A percentile compares a stretch with the other conserved stretches of the same genome.
Conservation (phyloP, 1,140 invertebrate species). For the Drosophila micromelanica region DNA sequence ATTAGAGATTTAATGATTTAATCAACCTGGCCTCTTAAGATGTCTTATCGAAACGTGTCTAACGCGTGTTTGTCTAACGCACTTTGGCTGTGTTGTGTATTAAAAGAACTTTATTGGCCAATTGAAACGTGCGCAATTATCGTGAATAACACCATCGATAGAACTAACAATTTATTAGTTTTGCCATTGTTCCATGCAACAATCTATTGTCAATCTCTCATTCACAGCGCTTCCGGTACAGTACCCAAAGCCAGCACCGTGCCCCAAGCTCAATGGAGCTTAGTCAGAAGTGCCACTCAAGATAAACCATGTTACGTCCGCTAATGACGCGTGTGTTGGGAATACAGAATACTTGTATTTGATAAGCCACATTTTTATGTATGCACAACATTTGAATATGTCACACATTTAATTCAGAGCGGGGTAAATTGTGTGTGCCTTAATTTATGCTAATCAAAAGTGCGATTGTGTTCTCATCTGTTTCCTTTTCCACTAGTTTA, state of each 20-base stretch:
- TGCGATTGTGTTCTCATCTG: conserved; percentile 18
- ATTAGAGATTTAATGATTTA: neutral
- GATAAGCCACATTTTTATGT: conserved; percentile 23
- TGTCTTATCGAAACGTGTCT: conserved; percentile 6
- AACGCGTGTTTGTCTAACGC: neutral
- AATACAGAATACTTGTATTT: neutral
- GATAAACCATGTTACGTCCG: conserved; percentile 11
- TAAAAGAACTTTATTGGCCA: neutral
- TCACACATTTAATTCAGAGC: conserved; percentile 22
- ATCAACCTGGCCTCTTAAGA: conserved; percentile 3
- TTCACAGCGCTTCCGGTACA: neutral
- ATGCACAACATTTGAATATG: conserved; percentile 22
- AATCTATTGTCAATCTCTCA: conserved; percentile 3
- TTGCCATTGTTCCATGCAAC: neutral
- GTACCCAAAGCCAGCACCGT: neutral
- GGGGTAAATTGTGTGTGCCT: conserved; percentile 37
- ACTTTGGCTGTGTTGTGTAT: neutral
- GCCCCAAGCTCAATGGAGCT: conserved; percentile 1
- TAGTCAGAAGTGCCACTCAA: conserved; percentile 30
- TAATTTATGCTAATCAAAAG: conserved; percentile 69
- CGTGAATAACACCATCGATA: neutral
- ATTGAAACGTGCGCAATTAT: conserved; percentile 8
- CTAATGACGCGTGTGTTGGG: conserved; percentile 44
- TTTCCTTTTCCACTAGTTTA: neutral
- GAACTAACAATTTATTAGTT: neutral